phyloP scores from a whole-genome alignment of 2,888 invertebrate species.

The Habroteleia sp. region DNA sequence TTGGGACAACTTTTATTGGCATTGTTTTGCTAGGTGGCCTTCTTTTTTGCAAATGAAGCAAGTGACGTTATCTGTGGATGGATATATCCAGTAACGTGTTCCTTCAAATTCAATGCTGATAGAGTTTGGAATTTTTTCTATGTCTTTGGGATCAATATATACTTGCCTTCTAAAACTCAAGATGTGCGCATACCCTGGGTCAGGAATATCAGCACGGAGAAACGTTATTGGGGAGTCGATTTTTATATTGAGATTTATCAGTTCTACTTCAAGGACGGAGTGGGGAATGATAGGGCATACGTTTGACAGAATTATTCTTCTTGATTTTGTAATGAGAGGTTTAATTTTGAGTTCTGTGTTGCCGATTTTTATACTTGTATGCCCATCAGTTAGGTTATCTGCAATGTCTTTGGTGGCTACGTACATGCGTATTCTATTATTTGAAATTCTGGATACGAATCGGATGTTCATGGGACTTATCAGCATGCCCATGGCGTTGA shows the following conservation, averaged over 20 bases:
- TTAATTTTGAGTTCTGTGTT: slow-evolving; percentile 16
- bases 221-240: slow-evolving; percentile 19
- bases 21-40: slow-evolving; percentile 4
- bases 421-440: slow-evolving; percentile 46
- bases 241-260: slow-evolving; percentile 35
- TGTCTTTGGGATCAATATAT: slow-evolving; percentile 22
- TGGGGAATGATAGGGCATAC: slow-evolving; percentile 62
- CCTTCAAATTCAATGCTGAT: slow-evolving; percentile 3
- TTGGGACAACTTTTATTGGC: slow-evolving; percentile 4
- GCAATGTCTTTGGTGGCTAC: slow-evolving; percentile 19
- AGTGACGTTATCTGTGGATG: not conserved
- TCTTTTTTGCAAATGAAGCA: slow-evolving; percentile 12
- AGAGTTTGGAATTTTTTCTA: slow-evolving; percentile 3
- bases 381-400: not conserved
- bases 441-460: slow-evolving; percentile 41
- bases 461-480: slow-evolving; percentile 25
- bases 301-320: slow-evolving; percentile 65
- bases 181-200: slow-evolving; percentile 25
- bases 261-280: slow-evolving; percentile 2
- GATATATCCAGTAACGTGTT: slow-evolving; percentile 15
- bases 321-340: slow-evolving; percentile 19
- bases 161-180: slow-evolving; percentile 31
- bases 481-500: slow-evolving; percentile 19
- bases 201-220: slow-evolving; percentile 26
- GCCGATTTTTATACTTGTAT: slow-evolving; percentile 30